Evolutionary conservation across 2,797 vertebrate genomes (phyloP).

Genomic region (Spinibarbus caldwelli): DNA sequence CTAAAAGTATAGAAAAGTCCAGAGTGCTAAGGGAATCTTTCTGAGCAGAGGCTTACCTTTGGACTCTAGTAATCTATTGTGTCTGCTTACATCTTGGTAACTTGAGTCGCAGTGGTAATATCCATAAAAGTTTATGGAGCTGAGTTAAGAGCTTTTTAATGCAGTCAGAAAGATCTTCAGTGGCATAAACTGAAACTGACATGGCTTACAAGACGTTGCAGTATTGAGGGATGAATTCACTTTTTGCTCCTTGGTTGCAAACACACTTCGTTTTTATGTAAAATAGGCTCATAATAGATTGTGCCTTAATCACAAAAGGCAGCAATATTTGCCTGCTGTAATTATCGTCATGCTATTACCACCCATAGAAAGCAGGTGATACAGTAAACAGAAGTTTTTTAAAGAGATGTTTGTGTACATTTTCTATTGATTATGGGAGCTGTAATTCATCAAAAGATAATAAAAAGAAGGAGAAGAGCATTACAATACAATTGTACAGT

Average conservation of each 20-base stretch:
- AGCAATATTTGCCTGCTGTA: neutral
- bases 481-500: neutral
- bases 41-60: constrained; percentile 21
- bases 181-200: neutral
- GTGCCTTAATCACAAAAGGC: neutral
- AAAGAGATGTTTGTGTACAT: neutral
- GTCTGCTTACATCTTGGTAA: neutral
- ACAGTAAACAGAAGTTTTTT: neutral
- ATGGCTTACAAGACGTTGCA: neutral
- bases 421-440: neutral
- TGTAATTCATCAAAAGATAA: neutral
- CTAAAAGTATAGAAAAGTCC: neutral
- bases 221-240: neutral
- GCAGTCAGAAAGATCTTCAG: constrained; percentile 2
- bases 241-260: neutral
- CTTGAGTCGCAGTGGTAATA: neutral
- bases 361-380: neutral
- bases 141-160: neutral
- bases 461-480: neutral
- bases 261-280: neutral
- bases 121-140: constrained; percentile 38
- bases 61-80: constrained; percentile 31
- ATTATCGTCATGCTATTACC: neutral
- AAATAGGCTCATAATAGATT: neutral
- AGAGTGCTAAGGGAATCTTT: too few relatives aligned